Evolutionary conservation across 1,140 invertebrate species (phyloP), one percentile per base, ranked within the genome.

Genomic region (Megathymus violae): DNA sequence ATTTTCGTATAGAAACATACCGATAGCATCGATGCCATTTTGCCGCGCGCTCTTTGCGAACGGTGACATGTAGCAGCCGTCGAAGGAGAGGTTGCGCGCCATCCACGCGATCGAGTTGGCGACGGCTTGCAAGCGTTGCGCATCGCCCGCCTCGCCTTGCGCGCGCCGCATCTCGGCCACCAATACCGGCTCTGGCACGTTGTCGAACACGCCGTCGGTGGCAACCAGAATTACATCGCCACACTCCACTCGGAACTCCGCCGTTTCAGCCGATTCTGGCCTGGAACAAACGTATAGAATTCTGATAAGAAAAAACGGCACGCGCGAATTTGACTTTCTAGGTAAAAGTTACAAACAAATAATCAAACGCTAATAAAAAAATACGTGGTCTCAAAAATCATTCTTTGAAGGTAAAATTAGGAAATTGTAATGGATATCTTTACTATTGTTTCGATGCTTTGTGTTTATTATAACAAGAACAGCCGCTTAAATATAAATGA

Each of bases 161-260:
- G 89, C 89, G 40, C 95, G 95, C 27, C 92, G 88, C 85, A 98
- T 93, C 91, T 97, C 96, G 10, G 95, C 94, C 52, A 98, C 89
- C 74, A 99, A 94, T 77, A 98, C 93, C 62, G 95, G 94, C 74
- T 98, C 97, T 62, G 97, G 97, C 72, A 99, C 94, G 92, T 99
- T 99, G 91, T 99, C 98, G 92, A 99, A 99, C 14, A 99, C 96
- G 41, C 98, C 98, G 92, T 99, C 98, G 1, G 98, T 99, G 27
- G 98, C 98, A 31, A 99, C 93, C 19, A 99, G 92, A 74, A 99
- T 97, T 27, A 99, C 95, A 91, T 99, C 98, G 38, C 98, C 98
- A 80, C 98, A 96, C 85, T 98, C 94, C 1, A 99, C 97, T 4
- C 94, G 94, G 82, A 99, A 97, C 82, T 97, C 96, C 19, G 96